Evolutionary conservation across 2,888 invertebrate genomes (phyloP), one percentile per base, ranked within the genome.

Genomic region (Drosophila flavopinicola): DNA sequence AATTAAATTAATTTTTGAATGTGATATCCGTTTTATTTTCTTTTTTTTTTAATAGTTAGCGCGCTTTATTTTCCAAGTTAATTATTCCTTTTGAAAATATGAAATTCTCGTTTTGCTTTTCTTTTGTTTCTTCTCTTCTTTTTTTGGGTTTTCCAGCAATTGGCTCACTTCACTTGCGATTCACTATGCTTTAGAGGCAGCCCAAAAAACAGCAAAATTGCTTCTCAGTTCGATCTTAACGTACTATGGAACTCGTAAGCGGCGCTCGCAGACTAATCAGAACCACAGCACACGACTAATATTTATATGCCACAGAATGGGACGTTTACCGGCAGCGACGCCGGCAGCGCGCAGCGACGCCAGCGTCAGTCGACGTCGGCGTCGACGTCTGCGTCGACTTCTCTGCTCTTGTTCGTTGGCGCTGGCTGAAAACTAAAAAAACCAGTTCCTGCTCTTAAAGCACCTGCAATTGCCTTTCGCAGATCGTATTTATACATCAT

Each of bases 181-280:
- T 80, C 82, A 84, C 85, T 67, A 58, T 47, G 66, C 58, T 74
- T 61, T 58, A 24, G 29, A 47, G 74, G 60, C 78, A 60, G 63
- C 78, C 82, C 78, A 70, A 87, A 83, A 85, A 65, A 53, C n/a
- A 6, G 11, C 6, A 4, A 3, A 24, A 5, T 7, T 27, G 15
- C 3, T 15, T 7, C 17, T 5, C n/a, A 13, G 5, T 11, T 25
- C 30, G 39, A 33, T 51, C 59, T 60, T 51, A 38, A 68, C 85
- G 67, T 78, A 80, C 63, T 67, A 76, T 73, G 70, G 75, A 86
- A 86, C 87, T 77, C 65, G 87, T 80, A 82, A 86, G 80, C 88
- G 83, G 80, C 88, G 88, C 73, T 87, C 84, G 82, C 82, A 87
- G 78, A 90, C 90, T 90, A 90, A 88, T 88, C 90, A 88, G 88